These are phyloP conservation scores for Cyprinodon variegatus DNA, from an alignment of 2,113 vertebrate species.

Conservation along the genomic window DNA sequence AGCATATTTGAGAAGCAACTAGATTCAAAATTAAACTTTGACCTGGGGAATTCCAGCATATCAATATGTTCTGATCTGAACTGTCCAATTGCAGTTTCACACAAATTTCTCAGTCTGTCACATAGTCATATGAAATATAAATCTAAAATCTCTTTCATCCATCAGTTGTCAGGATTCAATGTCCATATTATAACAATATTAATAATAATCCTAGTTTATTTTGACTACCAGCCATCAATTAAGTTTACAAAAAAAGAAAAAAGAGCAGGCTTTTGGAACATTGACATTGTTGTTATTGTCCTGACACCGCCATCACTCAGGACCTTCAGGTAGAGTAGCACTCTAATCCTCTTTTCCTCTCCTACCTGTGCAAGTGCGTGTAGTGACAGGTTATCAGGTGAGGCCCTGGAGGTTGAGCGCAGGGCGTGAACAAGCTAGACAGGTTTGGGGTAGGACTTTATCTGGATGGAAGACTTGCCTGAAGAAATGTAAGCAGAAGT, in stretches of 20 bases:
- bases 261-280: constrained; percentile 2
- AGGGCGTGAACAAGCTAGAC: constrained; percentile 68
- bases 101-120: no score
- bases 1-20: not conserved
- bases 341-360: constrained; percentile 54
- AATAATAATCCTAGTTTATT: constrained; percentile 11
- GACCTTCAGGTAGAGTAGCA: constrained; percentile 35
- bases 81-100: not conserved
- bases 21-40: not conserved
- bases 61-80: no score
- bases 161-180: not conserved
- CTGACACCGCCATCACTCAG: constrained; percentile 42
- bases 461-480: constrained; percentile 64
- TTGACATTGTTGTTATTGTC: constrained; percentile 31
- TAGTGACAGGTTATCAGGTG: constrained; percentile 64
- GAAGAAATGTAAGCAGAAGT: constrained; percentile 63
- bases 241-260: constrained; percentile 31
- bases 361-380: constrained; percentile 51
- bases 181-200: not conserved
- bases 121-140: no score
- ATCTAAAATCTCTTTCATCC: not conserved
- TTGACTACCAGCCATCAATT: constrained; percentile 10
- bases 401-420: constrained; percentile 58
- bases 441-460: constrained; percentile 65
- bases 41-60: no score